A percentile compares a stretch with the other conserved stretches of the same genome.
Conservation (phyloP, 2,888 invertebrate species). For the Dryadula phaetusa region DNA sequence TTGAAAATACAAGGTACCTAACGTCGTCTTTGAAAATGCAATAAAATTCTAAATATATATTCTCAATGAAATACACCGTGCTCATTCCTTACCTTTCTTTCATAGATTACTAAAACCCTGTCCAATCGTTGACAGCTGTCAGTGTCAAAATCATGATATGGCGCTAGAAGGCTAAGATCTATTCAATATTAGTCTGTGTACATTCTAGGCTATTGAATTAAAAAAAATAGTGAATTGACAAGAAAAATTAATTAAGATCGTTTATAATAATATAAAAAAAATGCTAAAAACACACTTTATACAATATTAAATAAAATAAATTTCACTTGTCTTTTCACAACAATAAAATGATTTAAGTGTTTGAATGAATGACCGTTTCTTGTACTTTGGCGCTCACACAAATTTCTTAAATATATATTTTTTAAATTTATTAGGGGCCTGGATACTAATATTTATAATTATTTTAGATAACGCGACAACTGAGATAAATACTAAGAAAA, state of each 20-base stretch:
- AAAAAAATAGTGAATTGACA: slow-evolving; percentile 1
- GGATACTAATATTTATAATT: background rate
- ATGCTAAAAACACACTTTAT: too few relatives aligned
- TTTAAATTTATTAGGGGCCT: background rate
- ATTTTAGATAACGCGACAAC: background rate
- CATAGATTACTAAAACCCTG: slow-evolving; percentile 51
- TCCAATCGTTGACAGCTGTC: slow-evolving; percentile 51
- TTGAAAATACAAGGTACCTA: slow-evolving; percentile 51
- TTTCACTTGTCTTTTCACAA: slow-evolving; percentile 4
- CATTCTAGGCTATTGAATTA: background rate
- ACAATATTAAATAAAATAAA: background rate
- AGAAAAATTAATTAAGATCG: background rate
- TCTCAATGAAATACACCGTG: slow-evolving; percentile 61
- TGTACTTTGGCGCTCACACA: background rate
- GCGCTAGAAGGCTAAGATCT: slow-evolving; percentile 21
- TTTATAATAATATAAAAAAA: background rate
- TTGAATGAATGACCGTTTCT: background rate
- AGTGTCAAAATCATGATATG: slow-evolving; percentile 32
- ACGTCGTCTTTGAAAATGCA: slow-evolving; percentile 53
- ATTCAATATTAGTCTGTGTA: slow-evolving; percentile 18
- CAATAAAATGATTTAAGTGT: background rate
- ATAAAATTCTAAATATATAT: slow-evolving; percentile 55
- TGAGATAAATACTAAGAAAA: slow-evolving; percentile 1
- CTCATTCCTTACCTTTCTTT: slow-evolving; percentile 62
- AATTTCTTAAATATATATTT: background rate